Base-by-base conservation (phyloP, 2,113 vertebrate genomes). In the Anolis sagrei region DNA sequence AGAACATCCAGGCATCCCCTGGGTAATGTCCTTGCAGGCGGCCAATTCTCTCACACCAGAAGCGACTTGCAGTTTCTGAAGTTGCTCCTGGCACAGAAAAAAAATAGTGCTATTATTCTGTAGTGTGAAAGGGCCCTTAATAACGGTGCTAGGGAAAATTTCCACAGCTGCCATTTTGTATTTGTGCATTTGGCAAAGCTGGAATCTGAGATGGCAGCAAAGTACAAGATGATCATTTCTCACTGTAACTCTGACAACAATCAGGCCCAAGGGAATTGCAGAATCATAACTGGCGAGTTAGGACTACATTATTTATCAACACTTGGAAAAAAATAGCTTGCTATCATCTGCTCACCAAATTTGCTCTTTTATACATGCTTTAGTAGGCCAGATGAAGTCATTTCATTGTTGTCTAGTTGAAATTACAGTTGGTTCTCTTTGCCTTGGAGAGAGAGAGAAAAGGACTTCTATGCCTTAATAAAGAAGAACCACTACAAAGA, bases 231-330 rank as follows among this genome's bases (percentile, higher is more conserved):
- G 23, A 84, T 27, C 19, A 10, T 51, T 69, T 48, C 62, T 75
- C 7, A 7, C 39, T 51, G 29, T 21, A 27, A 25, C 39, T 2
- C 44, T 62, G 54, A 34, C 73, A 44, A 34, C 39, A 64, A 36
- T 70, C 1, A 21, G 64, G 61, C 62, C n/a, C n/a, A 32, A 5
- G 83, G 74, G 74, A 54, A 68, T 51, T 68, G 32, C 44, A 51
- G 68, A 76, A 76, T 51, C n/a, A 34, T 5, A 25, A 8, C 16
- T 51, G 25, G 18, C 1, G 66, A 58, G 48, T 68, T 19, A 29
- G 21, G 82, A 4, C n/a, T 84, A 29, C 73, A 76, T 76, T 84
- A 84, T 76, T 84, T 49, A 84, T 84, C 82, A 64, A 14, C 51
- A n/a, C 54, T 58, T 58, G 14, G 16, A 58, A 58, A 58, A 16